These are phyloP conservation scores for Dysidea cf. avara DNA, from an alignment of 37 sponge, comb jelly and placozoan species.

Conservation along the genomic window DNA sequence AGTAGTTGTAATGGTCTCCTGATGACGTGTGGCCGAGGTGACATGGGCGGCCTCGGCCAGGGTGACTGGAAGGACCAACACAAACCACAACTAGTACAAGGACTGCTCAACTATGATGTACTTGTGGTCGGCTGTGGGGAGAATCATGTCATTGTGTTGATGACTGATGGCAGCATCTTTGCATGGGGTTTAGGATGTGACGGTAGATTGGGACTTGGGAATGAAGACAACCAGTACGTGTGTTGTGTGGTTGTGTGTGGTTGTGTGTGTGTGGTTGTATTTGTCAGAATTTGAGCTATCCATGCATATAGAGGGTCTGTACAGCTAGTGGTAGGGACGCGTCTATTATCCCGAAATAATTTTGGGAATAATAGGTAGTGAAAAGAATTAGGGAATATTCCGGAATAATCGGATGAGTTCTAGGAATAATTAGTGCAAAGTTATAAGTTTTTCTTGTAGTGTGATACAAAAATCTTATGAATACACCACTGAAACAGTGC, in stretches of 20 bases:
- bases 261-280: slow-evolving; percentile 7
- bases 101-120: slow-evolving; percentile 52
- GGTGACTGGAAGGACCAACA: slow-evolving; percentile 46
- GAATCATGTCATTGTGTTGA: slow-evolving; percentile 75
- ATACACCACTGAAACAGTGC: no score
- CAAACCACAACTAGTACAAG: slow-evolving; percentile 76
- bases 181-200: slow-evolving; percentile 81
- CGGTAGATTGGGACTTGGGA: slow-evolving; percentile 86
- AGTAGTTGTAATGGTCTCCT: slow-evolving; percentile 88
- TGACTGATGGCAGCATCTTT: slow-evolving; percentile 70
- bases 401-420: no score
- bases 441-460: no score
- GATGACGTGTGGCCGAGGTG: slow-evolving; percentile 87
- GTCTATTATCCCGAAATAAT: no score
- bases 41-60: slow-evolving; percentile 78
- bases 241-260: not conserved
- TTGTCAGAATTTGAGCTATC: not conserved
- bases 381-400: no score
- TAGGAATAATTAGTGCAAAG: no score
- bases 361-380: no score
- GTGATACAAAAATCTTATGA: no score
- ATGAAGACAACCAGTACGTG: slow-evolving; percentile 62
- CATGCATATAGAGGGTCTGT: not conserved
- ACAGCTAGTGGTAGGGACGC: no score
- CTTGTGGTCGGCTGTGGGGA: slow-evolving; percentile 65